Evolutionary conservation across 2,888 invertebrate genomes (phyloP), one percentile per base, ranked within the genome.

Genomic region (Lutraria lutraria): DNA sequence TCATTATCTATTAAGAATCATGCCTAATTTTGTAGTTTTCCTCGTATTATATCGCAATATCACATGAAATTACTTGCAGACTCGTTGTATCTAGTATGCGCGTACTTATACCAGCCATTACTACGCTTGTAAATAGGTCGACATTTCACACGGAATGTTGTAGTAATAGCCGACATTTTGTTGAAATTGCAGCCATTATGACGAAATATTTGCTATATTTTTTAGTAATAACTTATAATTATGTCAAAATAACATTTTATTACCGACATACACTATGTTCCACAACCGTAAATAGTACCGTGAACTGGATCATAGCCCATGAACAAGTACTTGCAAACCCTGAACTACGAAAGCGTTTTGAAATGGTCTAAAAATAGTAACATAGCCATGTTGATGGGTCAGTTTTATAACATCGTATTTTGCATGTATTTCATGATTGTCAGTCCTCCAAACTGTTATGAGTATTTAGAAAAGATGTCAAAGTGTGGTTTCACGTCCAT

Each of bases 271-370:
- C 10, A 29, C 29, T 31, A 52, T 31, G 72, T 76, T 29, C 53
- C 84, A 31, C 25, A 87, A 87, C 84, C 81, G 92, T 90, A 94
- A 94, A 93, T 95, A 94, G 94, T 94, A 90, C 94, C 94, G 90
- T 90, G 87, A 90, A 87, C 87, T 88, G 83, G 88, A 90, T 89
- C 82, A 88, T 79, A 90, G 94, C 93, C 94, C 94, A 92, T 93
- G 94, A 92, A 92, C 93, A 90, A 93, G 93, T 93, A 92, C 92
- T 92, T 93, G 94, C 93, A 93, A 93, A 91, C 94, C 94, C 93
- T 93, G 88, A 88, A 92, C 90, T 85, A 83, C 76, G 80, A 90
- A 86, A 93, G 81, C 87, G 85, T 90, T 86, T 89, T 81, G 86
- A 84, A 88, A 87, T 87, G 87, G 80, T 89, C 93, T 93, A 93